Base-by-base conservation (phyloP, 2,888 invertebrate species). In the Phortica magna region DNA sequence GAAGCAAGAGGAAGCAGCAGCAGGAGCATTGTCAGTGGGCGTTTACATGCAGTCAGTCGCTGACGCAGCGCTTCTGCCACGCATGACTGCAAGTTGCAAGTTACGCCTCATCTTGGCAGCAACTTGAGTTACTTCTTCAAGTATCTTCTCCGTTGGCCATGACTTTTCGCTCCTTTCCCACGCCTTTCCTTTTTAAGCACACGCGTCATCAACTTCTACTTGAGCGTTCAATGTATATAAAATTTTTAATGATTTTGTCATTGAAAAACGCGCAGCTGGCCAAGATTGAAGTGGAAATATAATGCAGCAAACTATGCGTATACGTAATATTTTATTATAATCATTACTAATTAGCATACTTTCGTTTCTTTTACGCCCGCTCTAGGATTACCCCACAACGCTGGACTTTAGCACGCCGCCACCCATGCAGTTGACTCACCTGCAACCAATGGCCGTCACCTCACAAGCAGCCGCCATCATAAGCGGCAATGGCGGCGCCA, bases 321-420 rank as follows among this genome's bases (percentile, higher is more conserved):
- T 31, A 31, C 31, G 31, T 31, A 19, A 61, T 61, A 61, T 61
- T 61, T 61, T 7, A 14, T 4, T 17, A 19, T 10, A 7, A 17
- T 61, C 19, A 19, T 9, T 4, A 61, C 14, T 10, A 61, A 61
- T n/a, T 14, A 0, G 4, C n/a, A 39, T 65, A 14, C 10, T 31
- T 14, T 55, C 31, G 9, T 31, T 31, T 43, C 14, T 74, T 41
- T 17, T 74, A 7, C 48, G 2, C 17, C 48, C 70, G 59, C 85
- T 87, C 0, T 80, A 92, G 92, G 92, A 92, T 82, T 92, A 92
- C 83, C 89, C 92, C 9, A 87, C 90, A n/a, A 89, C 91, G 80
- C 80, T 92, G 83, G 92, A 92, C 82, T 91, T 91, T 80, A 82
- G 83, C 68, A 88, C 87, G 73, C 88, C 90, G 72, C 89, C 91